Evolutionary conservation across 1,140 invertebrate species (phyloP), one percentile per base, ranked within the genome.

Genomic region (Zaprionus capensis): DNA sequence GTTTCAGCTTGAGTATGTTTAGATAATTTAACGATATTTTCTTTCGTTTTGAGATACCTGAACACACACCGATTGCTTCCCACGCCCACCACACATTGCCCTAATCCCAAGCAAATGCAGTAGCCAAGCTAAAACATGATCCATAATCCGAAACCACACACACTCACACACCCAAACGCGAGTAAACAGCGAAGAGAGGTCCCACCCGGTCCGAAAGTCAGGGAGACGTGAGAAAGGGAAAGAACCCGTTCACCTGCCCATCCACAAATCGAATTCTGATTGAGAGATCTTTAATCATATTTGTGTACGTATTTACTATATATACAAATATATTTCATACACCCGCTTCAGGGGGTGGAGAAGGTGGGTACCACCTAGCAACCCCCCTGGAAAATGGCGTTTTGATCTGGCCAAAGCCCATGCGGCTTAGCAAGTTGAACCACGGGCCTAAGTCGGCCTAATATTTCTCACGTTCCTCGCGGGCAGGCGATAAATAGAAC

Each of bases 401-500:
- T 84, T 80, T 90, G 84, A 88, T 90, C 84, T 75, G 66, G 38
- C 44, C 58, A 75, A 78, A 75, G 71, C 71, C 71, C 75, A 41
- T 28, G 49, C 55, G 82, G 84, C 81, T 87, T 87, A 88, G 20
- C 53, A 55, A 65, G 61, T 83, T 87, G 78, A 87, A 88, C 84
- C 83, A 88, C 69, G 76, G 85, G 85, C 81, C 84, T 88, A 81
- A 88, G 78, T 78, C 78, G 74, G 81, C 51, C 85, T 66, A 90
- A 83, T 79, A 90, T 85, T 90, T 90, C 86, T 85, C 84, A 90
- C 85, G 84, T 88, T 88, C 71, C 81, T 24, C 57, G 36, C 46
- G 61, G 51, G 59, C 74, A 49, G 71, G 56, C 67, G 61, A 83
- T 73, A 82, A 80, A 75, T 83, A 55, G 73, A 78, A 64, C 80